Evolutionary conservation across 1,140 invertebrate species (phyloP).

Genomic region (Ditylenchus dipsaci): DNA sequence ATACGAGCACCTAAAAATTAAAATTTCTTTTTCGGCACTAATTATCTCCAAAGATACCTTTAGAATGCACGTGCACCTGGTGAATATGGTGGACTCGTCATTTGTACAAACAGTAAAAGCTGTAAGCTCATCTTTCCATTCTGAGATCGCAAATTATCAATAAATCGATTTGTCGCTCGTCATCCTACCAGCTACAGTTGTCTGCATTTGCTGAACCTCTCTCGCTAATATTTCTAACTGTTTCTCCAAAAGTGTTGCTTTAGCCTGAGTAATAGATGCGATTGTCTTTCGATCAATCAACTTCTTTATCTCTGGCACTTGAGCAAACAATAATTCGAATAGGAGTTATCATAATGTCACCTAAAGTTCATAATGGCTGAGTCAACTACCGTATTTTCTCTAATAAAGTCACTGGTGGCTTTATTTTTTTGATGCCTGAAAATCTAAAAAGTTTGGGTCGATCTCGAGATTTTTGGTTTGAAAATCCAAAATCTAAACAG

Average conservation of each 20-base stretch:
- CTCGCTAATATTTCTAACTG: conserved; percentile 25
- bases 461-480: too few species aligned
- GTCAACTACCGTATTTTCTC: not conserved
- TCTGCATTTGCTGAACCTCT: conserved; percentile 19
- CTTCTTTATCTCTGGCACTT: conserved; percentile 11
- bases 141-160: too few species aligned
- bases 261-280: not conserved
- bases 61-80: conserved; percentile 1
- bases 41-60: not conserved
- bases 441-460: too few species aligned
- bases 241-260: conserved; percentile 26
- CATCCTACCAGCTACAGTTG: conserved; percentile 8
- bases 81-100: conserved; percentile 14
- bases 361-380: too few species aligned
- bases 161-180: too few species aligned
- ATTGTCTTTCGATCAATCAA: conserved; percentile 10
- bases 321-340: not conserved
- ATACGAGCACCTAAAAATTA: conserved; percentile 68
- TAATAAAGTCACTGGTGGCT: too few species aligned
- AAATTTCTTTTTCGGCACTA: too few species aligned
- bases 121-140: conserved; percentile 15
- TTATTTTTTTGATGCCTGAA: too few species aligned
- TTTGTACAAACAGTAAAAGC: not conserved
- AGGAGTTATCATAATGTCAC: not conserved
- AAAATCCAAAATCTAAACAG: too few species aligned